Evolutionary conservation across 2,888 invertebrate genomes (phyloP).

Genomic region (Microdon myrmicae): DNA sequence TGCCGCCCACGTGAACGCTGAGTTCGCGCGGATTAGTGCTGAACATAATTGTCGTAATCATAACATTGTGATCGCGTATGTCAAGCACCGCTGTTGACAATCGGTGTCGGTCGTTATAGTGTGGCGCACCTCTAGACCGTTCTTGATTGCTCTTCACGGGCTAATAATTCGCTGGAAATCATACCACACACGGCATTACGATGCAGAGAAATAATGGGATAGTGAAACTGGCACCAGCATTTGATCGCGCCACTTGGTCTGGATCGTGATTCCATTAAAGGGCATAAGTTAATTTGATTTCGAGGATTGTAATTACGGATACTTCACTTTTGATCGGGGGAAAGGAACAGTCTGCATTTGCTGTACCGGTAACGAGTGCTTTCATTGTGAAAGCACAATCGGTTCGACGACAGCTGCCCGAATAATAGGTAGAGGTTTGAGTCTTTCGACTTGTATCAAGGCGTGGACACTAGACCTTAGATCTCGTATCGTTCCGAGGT

Average conservation of each 20-base stretch:
- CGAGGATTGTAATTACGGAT: slow-evolving; percentile 46
- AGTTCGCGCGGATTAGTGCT: slow-evolving; percentile 42
- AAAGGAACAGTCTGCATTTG: not conserved
- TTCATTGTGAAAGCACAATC: slow-evolving; percentile 23
- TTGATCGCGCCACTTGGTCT: slow-evolving; percentile 26
- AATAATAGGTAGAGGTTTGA: slow-evolving; percentile 10
- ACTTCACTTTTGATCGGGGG: slow-evolving; percentile 22
- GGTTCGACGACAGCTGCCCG: slow-evolving; percentile 30
- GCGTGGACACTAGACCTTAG: slow-evolving; percentile 31
- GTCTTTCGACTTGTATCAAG: slow-evolving; percentile 39
- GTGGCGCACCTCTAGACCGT: slow-evolving; percentile 38
- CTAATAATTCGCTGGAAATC: slow-evolving; percentile 6
- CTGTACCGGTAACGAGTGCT: slow-evolving; percentile 29
- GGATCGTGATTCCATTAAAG: slow-evolving; percentile 50
- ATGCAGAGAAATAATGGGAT: slow-evolving; percentile 11
- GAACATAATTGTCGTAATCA: slow-evolving; percentile 51
- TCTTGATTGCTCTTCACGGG: slow-evolving; percentile 11
- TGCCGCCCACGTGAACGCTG: slow-evolving; percentile 31
- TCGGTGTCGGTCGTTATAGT: slow-evolving; percentile 37
- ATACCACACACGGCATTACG: not conserved
- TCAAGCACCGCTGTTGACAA: slow-evolving; percentile 52
- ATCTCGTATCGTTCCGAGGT: slow-evolving; percentile 3
- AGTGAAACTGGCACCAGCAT: slow-evolving; percentile 22
- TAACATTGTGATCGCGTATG: slow-evolving; percentile 50
- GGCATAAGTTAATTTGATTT: slow-evolving; percentile 51